A percentile compares a stretch with the other conserved stretches of the same genome.
Evolutionary conservation across 1,140 invertebrate genomes (phyloP).

Genomic region (Orchesella cincta): DNA sequence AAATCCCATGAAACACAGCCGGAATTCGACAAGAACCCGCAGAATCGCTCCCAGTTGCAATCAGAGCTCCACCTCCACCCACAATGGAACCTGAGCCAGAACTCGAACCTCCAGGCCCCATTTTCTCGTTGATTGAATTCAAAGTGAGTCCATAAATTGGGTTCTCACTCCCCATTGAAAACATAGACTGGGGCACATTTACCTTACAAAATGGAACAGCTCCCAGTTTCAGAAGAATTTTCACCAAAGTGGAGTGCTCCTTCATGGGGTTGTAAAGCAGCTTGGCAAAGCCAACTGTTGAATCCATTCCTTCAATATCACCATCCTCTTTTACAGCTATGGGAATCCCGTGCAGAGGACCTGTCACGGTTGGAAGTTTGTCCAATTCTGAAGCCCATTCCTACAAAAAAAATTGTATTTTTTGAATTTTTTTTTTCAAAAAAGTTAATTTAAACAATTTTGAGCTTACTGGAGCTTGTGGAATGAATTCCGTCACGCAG

Average conservation of each 20-base stretch:
- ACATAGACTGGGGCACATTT: conserved; percentile 57
- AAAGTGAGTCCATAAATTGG: conserved; percentile 58
- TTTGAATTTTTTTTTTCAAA: no score
- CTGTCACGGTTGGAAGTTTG: conserved; percentile 43
- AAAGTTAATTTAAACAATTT: no score
- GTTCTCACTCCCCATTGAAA: conserved; percentile 56
- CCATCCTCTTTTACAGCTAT: conserved; percentile 56
- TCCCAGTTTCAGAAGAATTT: conserved; percentile 52
- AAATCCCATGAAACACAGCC: conserved; percentile 64
- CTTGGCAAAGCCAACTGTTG: conserved; percentile 55
- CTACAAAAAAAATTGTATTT: conserved; percentile 44
- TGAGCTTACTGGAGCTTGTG: no score
- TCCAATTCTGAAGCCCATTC: conserved; percentile 54
- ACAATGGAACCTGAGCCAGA: conserved; percentile 53
- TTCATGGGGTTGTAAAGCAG: conserved; percentile 53
- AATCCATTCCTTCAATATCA: conserved; percentile 57
- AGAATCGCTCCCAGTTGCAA: conserved; percentile 57
- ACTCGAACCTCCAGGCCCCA: conserved; percentile 58
- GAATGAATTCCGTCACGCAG: conserved; percentile 54
- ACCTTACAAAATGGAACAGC: conserved; percentile 59
- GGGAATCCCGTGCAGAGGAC: conserved; percentile 55
- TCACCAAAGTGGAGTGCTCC: conserved; percentile 54
- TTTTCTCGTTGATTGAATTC: conserved; percentile 54
- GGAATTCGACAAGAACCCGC: conserved; percentile 66
- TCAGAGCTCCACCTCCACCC: conserved; percentile 54